phyloP scores from a whole-genome alignment of 1,140 invertebrate genomes.

The Leptinotarsa texana region DNA sequence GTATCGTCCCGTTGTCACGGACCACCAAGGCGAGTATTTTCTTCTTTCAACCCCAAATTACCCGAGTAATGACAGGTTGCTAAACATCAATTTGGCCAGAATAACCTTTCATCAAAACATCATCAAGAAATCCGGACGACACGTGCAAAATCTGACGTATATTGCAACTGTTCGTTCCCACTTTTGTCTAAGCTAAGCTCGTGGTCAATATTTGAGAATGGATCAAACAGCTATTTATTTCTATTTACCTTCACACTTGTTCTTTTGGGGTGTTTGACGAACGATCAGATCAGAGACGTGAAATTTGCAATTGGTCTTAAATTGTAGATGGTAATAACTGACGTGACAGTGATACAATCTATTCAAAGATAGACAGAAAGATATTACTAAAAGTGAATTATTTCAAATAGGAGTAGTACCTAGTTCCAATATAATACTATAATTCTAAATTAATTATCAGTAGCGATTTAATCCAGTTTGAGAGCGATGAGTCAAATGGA shows the following conservation, averaged over 20 bases:
- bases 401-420: no score
- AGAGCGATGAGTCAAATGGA: no score
- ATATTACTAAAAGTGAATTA: no score
- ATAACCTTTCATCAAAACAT: conserved; percentile 29
- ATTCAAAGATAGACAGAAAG: no score
- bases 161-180: conserved; percentile 25
- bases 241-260: conserved; percentile 25
- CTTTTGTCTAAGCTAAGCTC: conserved; percentile 11
- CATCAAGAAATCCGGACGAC: conserved; percentile 15
- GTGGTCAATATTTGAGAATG: conserved; percentile 26
- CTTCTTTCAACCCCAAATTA: conserved; percentile 8
- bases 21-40: conserved; percentile 48
- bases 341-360: no score
- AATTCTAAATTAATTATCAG: no score
- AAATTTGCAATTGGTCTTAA: background rate
- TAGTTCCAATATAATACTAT: no score
- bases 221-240: conserved; percentile 26
- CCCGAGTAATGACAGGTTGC: conserved; percentile 9
- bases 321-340: no score
- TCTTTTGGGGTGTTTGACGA: background rate
- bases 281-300: background rate
- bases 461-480: no score
- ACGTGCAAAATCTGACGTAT: conserved; percentile 29
- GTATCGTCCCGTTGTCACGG: conserved; percentile 51
- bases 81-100: conserved; percentile 8